Evolutionary conservation across 2,113 vertebrate genomes (phyloP).

Genomic region (Hemibagrus wyckioides): DNA sequence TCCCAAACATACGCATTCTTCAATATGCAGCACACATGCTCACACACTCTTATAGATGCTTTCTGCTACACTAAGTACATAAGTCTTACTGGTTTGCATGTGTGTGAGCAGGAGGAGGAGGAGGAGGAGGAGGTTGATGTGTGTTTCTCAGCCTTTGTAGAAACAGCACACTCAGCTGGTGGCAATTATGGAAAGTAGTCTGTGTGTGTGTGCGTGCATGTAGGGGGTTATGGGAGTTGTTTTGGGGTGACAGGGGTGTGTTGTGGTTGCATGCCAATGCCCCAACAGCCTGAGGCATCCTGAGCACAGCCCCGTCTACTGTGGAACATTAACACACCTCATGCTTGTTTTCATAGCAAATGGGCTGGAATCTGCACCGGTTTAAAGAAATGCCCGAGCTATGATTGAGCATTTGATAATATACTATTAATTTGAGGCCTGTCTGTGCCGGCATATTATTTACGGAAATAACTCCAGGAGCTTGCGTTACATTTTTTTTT

Average conservation of each 20-base stretch:
- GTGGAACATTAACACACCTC: slow-evolving; percentile 50
- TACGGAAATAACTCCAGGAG: slow-evolving; percentile 14
- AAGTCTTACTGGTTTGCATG: slow-evolving; percentile 14
- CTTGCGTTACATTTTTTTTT: slow-evolving; percentile 9
- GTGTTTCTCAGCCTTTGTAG: slow-evolving; percentile 26
- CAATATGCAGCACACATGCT: slow-evolving; percentile 17
- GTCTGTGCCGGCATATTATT: slow-evolving; percentile 25
- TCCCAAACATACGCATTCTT: slow-evolving; percentile 32
- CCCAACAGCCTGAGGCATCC: slow-evolving; percentile 50
- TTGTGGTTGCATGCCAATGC: slow-evolving; percentile 52
- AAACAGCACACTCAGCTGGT: slow-evolving; percentile 56
- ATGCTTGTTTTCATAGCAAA: slow-evolving; percentile 53
- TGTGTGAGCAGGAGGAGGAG: slow-evolving; percentile 4
- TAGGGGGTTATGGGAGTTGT: slow-evolving; percentile 42
- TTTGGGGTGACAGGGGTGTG: slow-evolving; percentile 42
- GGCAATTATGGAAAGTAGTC: slow-evolving; percentile 52
- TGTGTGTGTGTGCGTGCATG: slow-evolving; percentile 31
- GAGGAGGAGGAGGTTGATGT: slow-evolving; percentile 2
- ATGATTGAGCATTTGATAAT: slow-evolving; percentile 33
- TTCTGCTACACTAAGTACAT: not conserved
- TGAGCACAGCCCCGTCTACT: slow-evolving; percentile 39
- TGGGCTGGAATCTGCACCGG: slow-evolving; percentile 31
- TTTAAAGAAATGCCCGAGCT: slow-evolving; percentile 36
- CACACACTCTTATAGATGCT: slow-evolving; percentile 12
- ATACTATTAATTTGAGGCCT: slow-evolving; percentile 38